These are phyloP conservation scores for Euthynnus affinis DNA, from an alignment of 2,797 vertebrate species.

Conservation along the genomic window DNA sequence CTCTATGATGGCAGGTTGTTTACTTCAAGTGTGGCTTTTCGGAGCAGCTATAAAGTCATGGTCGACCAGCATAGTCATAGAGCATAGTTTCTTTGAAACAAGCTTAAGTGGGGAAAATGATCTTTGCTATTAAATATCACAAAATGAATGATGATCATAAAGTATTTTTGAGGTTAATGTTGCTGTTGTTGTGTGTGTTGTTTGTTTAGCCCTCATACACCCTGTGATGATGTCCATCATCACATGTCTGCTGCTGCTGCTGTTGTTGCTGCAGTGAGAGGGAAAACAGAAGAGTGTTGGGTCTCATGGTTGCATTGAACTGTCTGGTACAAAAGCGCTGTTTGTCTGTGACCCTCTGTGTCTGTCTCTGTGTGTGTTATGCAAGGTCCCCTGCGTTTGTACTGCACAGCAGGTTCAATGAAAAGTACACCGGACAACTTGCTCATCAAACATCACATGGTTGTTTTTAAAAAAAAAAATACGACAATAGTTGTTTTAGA, in stretches of 20 bases:
- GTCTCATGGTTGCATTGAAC: conserved; percentile 40
- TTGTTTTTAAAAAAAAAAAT: conserved; percentile 11
- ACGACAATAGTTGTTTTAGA: neutral
- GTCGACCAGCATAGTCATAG: neutral
- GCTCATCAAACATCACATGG: conserved; percentile 9
- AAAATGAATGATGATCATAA: neutral
- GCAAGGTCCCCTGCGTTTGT: neutral
- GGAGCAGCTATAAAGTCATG: neutral
- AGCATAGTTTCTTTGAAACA: neutral
- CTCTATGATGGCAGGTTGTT: too few species aligned
- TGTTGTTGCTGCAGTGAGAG: conserved; percentile 9
- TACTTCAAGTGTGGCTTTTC: too few species aligned
- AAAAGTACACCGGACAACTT: conserved; percentile 4
- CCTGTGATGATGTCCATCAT: conserved; percentile 12
- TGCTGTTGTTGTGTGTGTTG: neutral
- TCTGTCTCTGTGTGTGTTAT: conserved; percentile 9
- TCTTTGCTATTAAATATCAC: too few species aligned
- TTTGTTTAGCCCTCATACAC: conserved; percentile 13
- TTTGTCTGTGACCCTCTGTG: conserved; percentile 38
- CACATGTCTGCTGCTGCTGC: conserved; percentile 12
- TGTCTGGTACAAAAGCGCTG: conserved; percentile 32
- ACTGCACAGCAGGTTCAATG: conserved; percentile 12
- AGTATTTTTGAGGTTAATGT: neutral
- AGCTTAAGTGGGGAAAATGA: neutral
- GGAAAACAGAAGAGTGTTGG: conserved; percentile 26